Evolutionary conservation across 2,113 vertebrate species (phyloP), one percentile per base, ranked within the genome.

Genomic region (Perccottus glenii): DNA sequence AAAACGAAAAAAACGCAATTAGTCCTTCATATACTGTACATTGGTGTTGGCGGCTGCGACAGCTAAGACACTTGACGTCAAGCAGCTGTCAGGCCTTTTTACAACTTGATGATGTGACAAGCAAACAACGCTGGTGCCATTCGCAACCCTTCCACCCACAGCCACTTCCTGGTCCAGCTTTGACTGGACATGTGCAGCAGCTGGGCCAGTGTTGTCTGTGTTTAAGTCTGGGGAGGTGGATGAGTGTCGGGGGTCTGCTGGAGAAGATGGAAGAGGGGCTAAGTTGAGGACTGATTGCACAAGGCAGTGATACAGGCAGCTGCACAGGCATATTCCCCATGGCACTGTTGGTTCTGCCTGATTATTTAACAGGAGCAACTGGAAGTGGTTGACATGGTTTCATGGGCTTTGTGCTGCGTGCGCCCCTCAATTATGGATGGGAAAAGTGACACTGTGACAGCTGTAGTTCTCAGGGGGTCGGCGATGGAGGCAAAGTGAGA

Each of bases 361-460:
- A 89, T 87, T 89, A 87, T 89, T 88, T 89, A 89, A 85, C 86
- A 82, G 88, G 81, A 88, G 86, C 80, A 84, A 89, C 77, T 88
- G 86, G 83, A 85, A 84, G 83, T 82, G 80, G 85, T 84, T 88
- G 88, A 87, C 87, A 90, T 87, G 85, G 87, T 88, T 89, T 82
- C 85, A 77, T 83, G 76, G 83, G 86, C 83, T 89, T 86, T 88
- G 89, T 89, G 86, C 83, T 63, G 85, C 77, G 75, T 77, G 70
- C 80, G 82, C 76, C 83, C 85, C 82, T 88, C 85, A 86, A 90
- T 88, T 90, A 88, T 89, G 75, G 85, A 89, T 86, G 83, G 83
- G 83, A 56, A 87, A 86, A 87, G 87, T 88, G 89, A 88, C 86
- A 87, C 82, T 80, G 80, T 87, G 89, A 89, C 89, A 89, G 89